These are phyloP conservation scores for Coranthus polyacanthus DNA, from an alignment of 2,797 vertebrate genomes.

Conservation along the genomic window DNA sequence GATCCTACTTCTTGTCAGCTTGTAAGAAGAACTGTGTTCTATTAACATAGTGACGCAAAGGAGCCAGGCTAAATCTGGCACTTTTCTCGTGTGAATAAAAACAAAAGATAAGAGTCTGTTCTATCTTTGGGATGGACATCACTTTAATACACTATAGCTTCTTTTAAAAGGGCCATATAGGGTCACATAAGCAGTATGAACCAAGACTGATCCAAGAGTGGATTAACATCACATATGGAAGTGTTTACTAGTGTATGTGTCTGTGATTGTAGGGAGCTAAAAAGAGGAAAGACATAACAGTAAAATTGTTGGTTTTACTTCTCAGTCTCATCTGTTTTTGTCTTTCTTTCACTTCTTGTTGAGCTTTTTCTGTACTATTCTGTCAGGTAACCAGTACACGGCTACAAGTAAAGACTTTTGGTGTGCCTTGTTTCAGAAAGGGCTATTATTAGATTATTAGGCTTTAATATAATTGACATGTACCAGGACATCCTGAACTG, in stretches of 20 bases:
- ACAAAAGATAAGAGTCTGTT: background rate
- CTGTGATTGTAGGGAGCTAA: background rate
- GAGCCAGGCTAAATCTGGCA: constrained; percentile 3
- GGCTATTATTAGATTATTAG: background rate
- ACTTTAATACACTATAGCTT: background rate
- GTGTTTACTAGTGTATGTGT: constrained; percentile 10
- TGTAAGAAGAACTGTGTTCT: constrained; percentile 8
- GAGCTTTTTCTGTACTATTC: background rate
- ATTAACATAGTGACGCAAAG: constrained; percentile 9
- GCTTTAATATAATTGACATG: constrained; percentile 6
- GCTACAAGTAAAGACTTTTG: too few relatives aligned
- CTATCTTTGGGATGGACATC: constrained; percentile 5
- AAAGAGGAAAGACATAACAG: background rate
- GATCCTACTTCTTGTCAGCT: background rate
- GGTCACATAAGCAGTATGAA: background rate
- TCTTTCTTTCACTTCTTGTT: constrained; percentile 2
- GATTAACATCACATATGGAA: constrained; percentile 19
- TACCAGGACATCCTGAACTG: constrained; percentile 34
- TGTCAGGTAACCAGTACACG: too few relatives aligned
- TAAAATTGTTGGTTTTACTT: constrained; percentile 18
- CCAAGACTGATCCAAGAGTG: constrained; percentile 1
- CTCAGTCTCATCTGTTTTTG: background rate
- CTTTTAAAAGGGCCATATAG: constrained; percentile 6
- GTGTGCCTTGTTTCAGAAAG: background rate
- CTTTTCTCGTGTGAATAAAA: constrained; percentile 6